Conservation (phyloP, 2,797 vertebrate species). For the Dendrocincla fuliginosa region DNA sequence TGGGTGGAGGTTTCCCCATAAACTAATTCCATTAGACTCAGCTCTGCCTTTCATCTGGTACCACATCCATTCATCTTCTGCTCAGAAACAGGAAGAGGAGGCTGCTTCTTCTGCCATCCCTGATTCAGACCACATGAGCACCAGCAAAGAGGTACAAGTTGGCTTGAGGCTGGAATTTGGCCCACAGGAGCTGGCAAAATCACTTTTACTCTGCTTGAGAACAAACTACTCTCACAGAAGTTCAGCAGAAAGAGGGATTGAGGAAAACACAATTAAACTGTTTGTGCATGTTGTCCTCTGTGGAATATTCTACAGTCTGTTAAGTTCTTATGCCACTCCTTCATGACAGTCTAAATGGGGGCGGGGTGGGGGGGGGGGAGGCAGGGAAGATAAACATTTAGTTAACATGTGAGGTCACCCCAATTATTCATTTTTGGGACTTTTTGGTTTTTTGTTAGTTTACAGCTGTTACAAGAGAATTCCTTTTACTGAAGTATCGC, state of each 20-base stretch:
- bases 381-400: neutral
- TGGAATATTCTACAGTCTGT: neutral
- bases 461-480: neutral
- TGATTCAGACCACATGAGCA: constrained; percentile 21
- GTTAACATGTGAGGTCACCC: neutral
- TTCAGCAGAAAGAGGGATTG: neutral
- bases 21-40: constrained; percentile 21
- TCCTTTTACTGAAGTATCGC: neutral
- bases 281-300: neutral
- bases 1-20: neutral
- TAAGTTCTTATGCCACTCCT: neutral
- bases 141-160: neutral
- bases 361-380: fast-evolving
- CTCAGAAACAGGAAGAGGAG: constrained; percentile 8
- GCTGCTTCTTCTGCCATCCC: neutral
- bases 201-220: neutral
- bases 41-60: constrained; percentile 1
- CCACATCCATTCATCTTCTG: constrained; percentile 13
- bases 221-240: neutral
- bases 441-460: neutral
- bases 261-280: neutral
- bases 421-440: neutral
- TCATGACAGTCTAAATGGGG: neutral
- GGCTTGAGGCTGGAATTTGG: neutral
- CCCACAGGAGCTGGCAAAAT: neutral